Base-by-base conservation (phyloP, 2,113 vertebrate genomes). In the Canis aureus region DNA sequence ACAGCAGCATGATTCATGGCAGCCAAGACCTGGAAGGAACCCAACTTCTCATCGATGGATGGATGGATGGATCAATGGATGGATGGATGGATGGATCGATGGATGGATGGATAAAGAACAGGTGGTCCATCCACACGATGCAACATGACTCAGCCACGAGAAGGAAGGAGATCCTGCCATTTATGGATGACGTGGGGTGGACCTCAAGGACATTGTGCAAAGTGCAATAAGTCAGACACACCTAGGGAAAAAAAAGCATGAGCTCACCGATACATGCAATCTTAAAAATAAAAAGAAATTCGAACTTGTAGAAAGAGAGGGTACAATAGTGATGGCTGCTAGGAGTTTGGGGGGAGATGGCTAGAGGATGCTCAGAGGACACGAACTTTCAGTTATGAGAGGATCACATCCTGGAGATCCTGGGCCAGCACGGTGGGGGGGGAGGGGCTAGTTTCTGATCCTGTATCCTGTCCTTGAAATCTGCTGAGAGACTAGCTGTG, bases 291-390 rank as follows among this genome's bases (percentile, higher is more conserved):
- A 80, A 7, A 19, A 69, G 16, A n/a, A 53, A 53, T n/a, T n/a
- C 6, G 1, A 53, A 51, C 29, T 11, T 4, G 5, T 7, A 35
- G n/a, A 13, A 43, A 9, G 0, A 13, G 53, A 43, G 53, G 27
- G 5, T 38, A 8, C 15, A 29, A 8, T 19, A 35, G 10, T 59
- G 43, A 43, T 43, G n/a, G 17, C 2, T 38, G 11, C 55, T 25
- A 19, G 0, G 85, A 15, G 10, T 2, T 7, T 43, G 43, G 51
- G 6, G 1, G 53, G 53, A 38, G 5, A 0, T 3, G 66, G 32
- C 66, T 9, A 57, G 9, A 43, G 6, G 2, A 27, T 55, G 25
- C 1, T 20, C 53, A 4, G 20, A 57, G 3, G 60, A 38, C 49
- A 51, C 6, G 9, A 11, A 11, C 25, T 3, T 43, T 5, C n/a